Base-by-base conservation (phyloP, 92 coral and sea anemone genomes). In the Meandrina meandrites region DNA sequence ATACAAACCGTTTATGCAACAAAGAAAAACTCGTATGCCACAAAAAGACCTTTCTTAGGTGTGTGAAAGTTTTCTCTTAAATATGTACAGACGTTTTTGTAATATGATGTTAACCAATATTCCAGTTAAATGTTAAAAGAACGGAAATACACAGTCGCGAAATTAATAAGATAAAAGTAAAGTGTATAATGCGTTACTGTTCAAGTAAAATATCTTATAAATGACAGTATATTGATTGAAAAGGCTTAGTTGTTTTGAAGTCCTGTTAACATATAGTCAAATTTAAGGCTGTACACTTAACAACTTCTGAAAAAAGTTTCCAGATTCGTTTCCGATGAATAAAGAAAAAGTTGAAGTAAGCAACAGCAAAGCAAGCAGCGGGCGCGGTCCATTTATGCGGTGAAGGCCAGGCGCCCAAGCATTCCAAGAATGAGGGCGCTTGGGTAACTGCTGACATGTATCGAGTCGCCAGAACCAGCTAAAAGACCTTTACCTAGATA, bases 371-470 rank as follows among this genome's bases (percentile, higher is more conserved):
- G 53, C 53, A 42, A 28, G 53, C 53, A 24, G 78, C 28, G 42
- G 84, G 73, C 75, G 17, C 9, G 75, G 75, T 19, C 35, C 37
- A 21, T 54, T 54, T 54, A 67, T 30, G 22, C 58, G 9, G 60
- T 54, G 60, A 81, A 42, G 57, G 75, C 84, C 18, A 10, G 75
- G 84, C 45, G 58, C 57, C 75, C 67, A 62, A 81, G 84, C 57
- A 81, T n/a, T 14, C 57, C 50, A 50, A 45, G 13, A 12, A 82
- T 18, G 24, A 82, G 34, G 3, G 53, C 5, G 32, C 35, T 82
- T 13, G 51, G 48, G 78, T 69, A 75, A 48, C 53, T 68, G 37
- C 18, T 79, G 82, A 37, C 78, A 62, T 18, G 45, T 28, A 30
- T 1, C 15, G 71, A 0, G 2, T 30, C 17, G 4, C 35, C 71